Base-by-base conservation (phyloP, 2,113 vertebrate species). In the Nothoprocta perdicaria region DNA sequence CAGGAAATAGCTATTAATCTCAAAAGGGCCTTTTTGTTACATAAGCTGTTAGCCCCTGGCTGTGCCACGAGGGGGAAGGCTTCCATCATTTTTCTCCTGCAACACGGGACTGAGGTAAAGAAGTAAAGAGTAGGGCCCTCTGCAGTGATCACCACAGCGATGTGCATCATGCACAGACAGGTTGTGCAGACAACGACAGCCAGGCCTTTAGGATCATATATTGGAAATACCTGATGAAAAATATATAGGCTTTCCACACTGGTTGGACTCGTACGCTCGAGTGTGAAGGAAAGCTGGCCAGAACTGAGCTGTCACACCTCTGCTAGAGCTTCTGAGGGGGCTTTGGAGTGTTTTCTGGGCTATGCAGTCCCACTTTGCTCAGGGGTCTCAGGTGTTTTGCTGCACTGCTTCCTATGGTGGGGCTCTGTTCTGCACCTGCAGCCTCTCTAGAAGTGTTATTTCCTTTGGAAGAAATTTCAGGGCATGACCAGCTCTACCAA, bases 1-100 rank as follows among this genome's bases (percentile, higher is more conserved):
- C n/a, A 38, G 46, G 46, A 27, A 38, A 27, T 38, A 38, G 67
- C 19, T 21, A 17, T 17, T 40, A 38, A 26, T 50, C 35, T 23
- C 33, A 22, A 38, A 35, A 53, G 50, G 10, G 11, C 3, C 40
- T 74, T 60, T 27, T 35, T 3, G 33, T 17, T 53, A 52, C 24
- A n/a, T n/a, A 29, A 87, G 9, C 65, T 83, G 87, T 80, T 57
- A 72, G 84, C 62, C 61, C 33, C 40, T 17, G 40, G 22, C 41
- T 80, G 80, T 83, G 84, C 95, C 94, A 75, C 80, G 2, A 94
- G 95, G 92, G 92, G 92, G 91, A 93, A 83, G 89, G 87, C 65
- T 2, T 80, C 61, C 0, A 10, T 89, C 0, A 0, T 41, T 62
- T 88, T 81, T 27, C 76, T 74, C 12, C 41, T 33, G 26, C 48